Evolutionary conservation across 2,113 vertebrate species (phyloP).

Genomic region (Chaenogobius annularis): DNA sequence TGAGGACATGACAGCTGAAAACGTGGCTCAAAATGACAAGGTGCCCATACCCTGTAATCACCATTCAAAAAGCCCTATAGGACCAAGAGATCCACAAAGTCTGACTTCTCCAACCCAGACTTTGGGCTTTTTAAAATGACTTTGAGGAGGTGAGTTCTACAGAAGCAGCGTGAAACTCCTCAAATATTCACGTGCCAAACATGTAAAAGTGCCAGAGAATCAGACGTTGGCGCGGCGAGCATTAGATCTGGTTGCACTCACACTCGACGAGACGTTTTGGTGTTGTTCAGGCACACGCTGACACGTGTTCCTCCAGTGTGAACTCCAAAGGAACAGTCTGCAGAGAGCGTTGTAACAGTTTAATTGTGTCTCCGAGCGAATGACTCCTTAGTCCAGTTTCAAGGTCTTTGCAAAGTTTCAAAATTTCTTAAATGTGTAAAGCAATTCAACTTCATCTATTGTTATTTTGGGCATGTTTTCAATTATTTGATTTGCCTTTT

Average conservation of each 20-base stretch:
- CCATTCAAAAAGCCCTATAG: conserved; percentile 36
- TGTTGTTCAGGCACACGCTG: neutral
- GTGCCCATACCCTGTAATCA: conserved; percentile 59
- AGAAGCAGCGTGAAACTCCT: conserved; percentile 8
- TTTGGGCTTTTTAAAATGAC: conserved; percentile 10
- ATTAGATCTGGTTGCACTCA: neutral
- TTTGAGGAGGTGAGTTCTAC: conserved; percentile 17
- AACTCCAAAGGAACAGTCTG: conserved; percentile 4
- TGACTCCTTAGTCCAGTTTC: neutral
- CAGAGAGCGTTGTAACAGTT: neutral
- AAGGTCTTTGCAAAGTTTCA: neutral
- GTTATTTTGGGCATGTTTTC: neutral
- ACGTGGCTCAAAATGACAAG: conserved; percentile 56
- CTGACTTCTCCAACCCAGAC: conserved; percentile 13
- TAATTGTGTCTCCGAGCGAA: neutral
- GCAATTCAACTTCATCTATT: neutral
- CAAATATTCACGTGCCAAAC: conserved; percentile 28
- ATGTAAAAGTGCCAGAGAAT: neutral
- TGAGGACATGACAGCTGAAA: conserved; percentile 56
- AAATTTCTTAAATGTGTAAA: neutral
- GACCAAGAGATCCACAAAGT: conserved; percentile 30
- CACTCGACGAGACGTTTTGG: neutral
- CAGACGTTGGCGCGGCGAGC: neutral
- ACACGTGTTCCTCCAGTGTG: neutral
- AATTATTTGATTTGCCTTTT: neutral